phyloP scores from a whole-genome alignment of 1,140 invertebrate species.

The Lepidurus packardi region DNA sequence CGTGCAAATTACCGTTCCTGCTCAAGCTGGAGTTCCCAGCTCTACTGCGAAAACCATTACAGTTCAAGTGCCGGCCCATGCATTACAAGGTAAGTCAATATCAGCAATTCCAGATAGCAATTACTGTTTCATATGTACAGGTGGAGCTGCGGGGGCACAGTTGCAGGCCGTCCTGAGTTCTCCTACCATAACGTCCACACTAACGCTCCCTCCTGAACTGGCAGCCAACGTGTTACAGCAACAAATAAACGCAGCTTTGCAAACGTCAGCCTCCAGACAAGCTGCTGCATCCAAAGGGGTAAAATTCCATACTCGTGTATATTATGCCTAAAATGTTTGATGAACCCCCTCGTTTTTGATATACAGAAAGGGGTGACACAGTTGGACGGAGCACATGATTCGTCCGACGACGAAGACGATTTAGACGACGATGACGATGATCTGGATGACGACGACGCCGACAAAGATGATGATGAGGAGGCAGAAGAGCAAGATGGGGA shows the following conservation, averaged over 20 bases:
- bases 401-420: constrained; percentile 56
- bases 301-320: neutral
- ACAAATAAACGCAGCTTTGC: constrained; percentile 74
- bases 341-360: neutral
- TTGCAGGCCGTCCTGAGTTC: constrained; percentile 65
- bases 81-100: constrained; percentile 55
- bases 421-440: constrained; percentile 70
- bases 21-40: constrained; percentile 56
- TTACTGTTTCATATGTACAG: neutral
- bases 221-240: constrained; percentile 74
- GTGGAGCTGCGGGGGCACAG: constrained; percentile 49
- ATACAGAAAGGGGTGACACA: constrained; percentile 41
- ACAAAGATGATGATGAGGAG: constrained; percentile 55
- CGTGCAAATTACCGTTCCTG: constrained; percentile 59
- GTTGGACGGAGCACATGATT: constrained; percentile 45
- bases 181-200: constrained; percentile 76
- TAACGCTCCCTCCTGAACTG: constrained; percentile 67
- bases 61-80: constrained; percentile 76
- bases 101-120: neutral
- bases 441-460: constrained; percentile 65
- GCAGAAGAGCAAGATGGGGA: constrained; percentile 63
- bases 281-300: constrained; percentile 29
- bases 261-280: constrained; percentile 38
- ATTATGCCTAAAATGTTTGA: neutral
- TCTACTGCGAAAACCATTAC: constrained; percentile 62